These are phyloP conservation scores for Drosophila pachea DNA, from an alignment of 1,140 invertebrate species.

Conservation along the genomic window DNA sequence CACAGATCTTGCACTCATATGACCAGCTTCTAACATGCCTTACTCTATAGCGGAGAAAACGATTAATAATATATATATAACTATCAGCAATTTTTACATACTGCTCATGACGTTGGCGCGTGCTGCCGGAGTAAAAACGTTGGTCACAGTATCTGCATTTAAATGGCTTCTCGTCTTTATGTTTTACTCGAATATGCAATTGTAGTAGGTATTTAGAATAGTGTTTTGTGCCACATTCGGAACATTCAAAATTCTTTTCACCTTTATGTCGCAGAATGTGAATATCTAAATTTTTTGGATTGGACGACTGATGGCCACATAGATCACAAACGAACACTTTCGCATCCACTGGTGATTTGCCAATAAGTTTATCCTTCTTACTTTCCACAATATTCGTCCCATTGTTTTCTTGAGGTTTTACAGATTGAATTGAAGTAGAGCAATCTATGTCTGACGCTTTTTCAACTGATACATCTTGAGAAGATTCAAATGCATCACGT, in stretches of 20 bases:
- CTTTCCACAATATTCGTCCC: neutral
- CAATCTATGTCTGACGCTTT: too few relatives aligned
- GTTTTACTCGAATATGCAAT: slow-evolving; percentile 34
- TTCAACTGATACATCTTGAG: too few relatives aligned
- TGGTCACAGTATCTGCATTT: slow-evolving; percentile 28
- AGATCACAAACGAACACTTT: slow-evolving; percentile 30
- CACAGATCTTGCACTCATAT: slow-evolving; percentile 37
- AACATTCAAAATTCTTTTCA: slow-evolving; percentile 37
- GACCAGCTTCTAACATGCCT: slow-evolving; percentile 24
- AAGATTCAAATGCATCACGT: neutral
- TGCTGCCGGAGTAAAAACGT: slow-evolving; percentile 19
- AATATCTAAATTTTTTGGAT: slow-evolving; percentile 12
- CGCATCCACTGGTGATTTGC: neutral
- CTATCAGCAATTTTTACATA: neutral
- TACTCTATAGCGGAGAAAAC: slow-evolving; percentile 11
- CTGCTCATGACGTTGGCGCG: slow-evolving; percentile 27
- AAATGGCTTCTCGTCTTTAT: slow-evolving; percentile 38
- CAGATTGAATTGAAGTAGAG: too few relatives aligned
- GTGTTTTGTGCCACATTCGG: slow-evolving; percentile 25
- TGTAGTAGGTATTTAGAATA: slow-evolving; percentile 25
- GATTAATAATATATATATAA: neutral
- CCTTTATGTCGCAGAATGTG: slow-evolving; percentile 37
- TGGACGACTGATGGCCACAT: slow-evolving; percentile 23
- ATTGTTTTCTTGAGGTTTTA: too few relatives aligned
- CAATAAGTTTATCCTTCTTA: neutral